Base-by-base conservation (phyloP, 2,113 vertebrate species). In the Pionites leucogaster region DNA sequence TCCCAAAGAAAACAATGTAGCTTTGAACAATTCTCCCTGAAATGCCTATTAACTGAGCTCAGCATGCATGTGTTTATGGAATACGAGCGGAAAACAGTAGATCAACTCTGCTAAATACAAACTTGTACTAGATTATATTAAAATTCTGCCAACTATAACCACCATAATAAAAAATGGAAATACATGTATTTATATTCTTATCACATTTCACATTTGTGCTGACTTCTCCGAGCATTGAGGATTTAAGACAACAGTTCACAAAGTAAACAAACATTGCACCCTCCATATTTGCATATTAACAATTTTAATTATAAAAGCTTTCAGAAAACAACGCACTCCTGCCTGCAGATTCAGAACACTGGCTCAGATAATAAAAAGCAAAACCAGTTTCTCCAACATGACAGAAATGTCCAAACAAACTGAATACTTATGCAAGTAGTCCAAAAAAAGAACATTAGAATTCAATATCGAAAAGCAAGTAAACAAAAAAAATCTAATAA, bases 401-500 rank as follows among this genome's bases (percentile, higher is more conserved):
- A 86, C 14, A 28, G 27, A 83, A 88, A 90, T 37, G n/a, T 46
- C 60, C 63, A 68, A 88, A 47, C 12, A 93, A 93, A 85, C 5
- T 13, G 44, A 75, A 70, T 83, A 81, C 20, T 77, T 64, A 84
- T 7, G n/a, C 60, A 91, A 84, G 39, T 60, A 68, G 31, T 35
- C 69, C 62, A 79, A 52, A 78, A 86, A 90, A 90, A 70, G 50
- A 86, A 65, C 52, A 52, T 52, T 49, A 46, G 22, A 57, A 65
- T 92, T 93, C 69, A 84, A 24, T 59, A 91, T 65, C 65, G 60
- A 92, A 94, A 88, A 72, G 63, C 20, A 57, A 94, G 70, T 78
- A 81, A 95, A 92, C 42, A 20, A 83, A 91, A 95, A 44, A 92
- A 87, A 74, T 44, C 50, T 70, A 95, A 92, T 71, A 64, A 88